Conservation (phyloP, 2,888 invertebrate species). For the Stenotaenia linearis region DNA sequence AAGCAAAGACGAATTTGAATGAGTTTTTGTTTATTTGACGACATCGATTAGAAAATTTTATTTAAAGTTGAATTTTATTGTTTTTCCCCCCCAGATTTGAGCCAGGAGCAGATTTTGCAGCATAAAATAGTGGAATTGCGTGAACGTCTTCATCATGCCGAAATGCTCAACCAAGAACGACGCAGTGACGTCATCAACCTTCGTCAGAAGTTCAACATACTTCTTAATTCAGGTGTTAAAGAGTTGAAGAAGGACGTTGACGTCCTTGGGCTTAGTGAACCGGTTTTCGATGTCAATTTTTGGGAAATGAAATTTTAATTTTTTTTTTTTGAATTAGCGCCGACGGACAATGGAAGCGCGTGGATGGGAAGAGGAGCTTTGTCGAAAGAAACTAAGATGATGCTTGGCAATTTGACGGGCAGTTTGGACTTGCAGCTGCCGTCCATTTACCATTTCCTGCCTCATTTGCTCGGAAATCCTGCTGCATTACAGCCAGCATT, state of each 20-base stretch:
- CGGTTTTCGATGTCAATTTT: background rate
- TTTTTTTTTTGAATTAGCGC: background rate
- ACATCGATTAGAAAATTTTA: background rate
- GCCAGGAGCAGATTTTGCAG: constrained; percentile 61
- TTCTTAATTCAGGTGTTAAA: constrained; percentile 34
- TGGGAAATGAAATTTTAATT: background rate
- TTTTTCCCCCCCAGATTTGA: constrained; percentile 53
- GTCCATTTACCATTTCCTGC: constrained; percentile 76
- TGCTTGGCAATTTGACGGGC: constrained; percentile 49
- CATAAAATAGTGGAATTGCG: constrained; percentile 69
- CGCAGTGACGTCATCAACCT: constrained; percentile 69
- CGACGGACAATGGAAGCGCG: constrained; percentile 32
- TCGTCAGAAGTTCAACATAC: constrained; percentile 58
- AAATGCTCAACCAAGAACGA: constrained; percentile 67
- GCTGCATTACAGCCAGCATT: constrained; percentile 71
- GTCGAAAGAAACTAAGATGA: constrained; percentile 35
- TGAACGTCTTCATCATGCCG: constrained; percentile 69
- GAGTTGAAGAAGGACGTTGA: background rate
- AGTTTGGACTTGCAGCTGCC: constrained; percentile 61
- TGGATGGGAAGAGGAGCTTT: constrained; percentile 36
- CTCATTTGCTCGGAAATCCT: constrained; percentile 74
- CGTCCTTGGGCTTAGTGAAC: background rate
- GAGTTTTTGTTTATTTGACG: background rate
- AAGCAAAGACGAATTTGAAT: background rate
- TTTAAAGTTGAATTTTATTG: background rate